Evolutionary conservation across 2,888 invertebrate species (phyloP).

Genomic region (Trissonchulus sp.): DNA sequence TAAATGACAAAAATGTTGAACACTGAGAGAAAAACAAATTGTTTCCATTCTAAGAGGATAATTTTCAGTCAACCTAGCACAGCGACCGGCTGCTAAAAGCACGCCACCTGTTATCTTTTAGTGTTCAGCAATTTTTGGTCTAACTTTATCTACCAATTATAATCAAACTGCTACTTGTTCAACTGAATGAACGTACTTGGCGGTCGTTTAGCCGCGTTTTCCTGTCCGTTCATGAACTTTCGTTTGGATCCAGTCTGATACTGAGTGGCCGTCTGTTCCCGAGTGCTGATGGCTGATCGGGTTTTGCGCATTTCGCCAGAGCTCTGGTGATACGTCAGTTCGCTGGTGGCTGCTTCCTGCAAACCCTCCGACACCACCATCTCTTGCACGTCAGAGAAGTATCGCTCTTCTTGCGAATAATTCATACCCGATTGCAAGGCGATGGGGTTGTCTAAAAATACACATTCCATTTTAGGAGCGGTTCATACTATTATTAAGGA

Average conservation of each 20-base stretch:
- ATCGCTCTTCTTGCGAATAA: background rate
- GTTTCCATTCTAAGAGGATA: no score
- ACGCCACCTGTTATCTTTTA: no score
- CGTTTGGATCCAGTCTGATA: background rate
- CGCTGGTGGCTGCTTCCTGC: background rate
- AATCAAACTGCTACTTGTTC: no score
- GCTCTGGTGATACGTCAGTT: background rate
- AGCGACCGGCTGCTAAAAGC: no score
- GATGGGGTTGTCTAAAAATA: background rate
- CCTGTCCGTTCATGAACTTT: background rate
- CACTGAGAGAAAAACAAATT: no score
- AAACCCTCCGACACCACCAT: background rate
- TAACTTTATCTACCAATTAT: no score
- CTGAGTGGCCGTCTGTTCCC: background rate
- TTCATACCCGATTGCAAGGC: background rate
- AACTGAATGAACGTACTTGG: no score
- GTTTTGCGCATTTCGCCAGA: background rate
- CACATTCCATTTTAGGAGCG: background rate
- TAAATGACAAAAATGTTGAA: no score
- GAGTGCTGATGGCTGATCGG: background rate
- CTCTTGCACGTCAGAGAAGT: background rate
- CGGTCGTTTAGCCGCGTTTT: background rate
- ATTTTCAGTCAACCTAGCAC: no score
- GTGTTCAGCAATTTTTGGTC: no score
- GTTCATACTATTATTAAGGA: no score